Evolutionary conservation across 1,140 invertebrate genomes (phyloP), one percentile per base, ranked within the genome.

Genomic region (Drepana arcuata): DNA sequence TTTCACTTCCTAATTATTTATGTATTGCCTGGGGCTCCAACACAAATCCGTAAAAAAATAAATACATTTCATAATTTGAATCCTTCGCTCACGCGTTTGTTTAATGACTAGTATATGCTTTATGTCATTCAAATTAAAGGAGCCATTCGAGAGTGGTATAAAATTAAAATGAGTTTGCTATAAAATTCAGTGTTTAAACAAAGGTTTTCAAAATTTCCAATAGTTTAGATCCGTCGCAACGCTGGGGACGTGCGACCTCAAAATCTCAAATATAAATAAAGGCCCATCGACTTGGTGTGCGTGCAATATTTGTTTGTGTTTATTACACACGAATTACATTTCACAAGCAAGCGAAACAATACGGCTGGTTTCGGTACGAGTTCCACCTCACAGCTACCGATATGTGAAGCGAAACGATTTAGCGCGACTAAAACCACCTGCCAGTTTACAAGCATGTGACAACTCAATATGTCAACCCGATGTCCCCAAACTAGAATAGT

Each of bases 261-360:
- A 47, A 51, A 54, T 47, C 55, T 64, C 54, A 55, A 60, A 63
- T 75, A 64, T 67, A 68, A 70, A 66, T 70, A 68, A 71, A 47
- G 44, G 48, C 41, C 21, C 28, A 29, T 48, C 7, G 23, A 14
- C 16, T 48, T 34, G 45, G 41, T 34, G 37, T 59, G 61, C 60
- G 59, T 68, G 50, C 38, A 44, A 47, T 47, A 61, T 50, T 55
- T 64, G 53, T 59, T 49, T 56, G 52, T 66, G 54, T 61, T 58
- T 62, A 64, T 53, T 57, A 42, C 44, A 50, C 63, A 62, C 58
- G 61, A 62, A 58, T 62, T 53, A 61, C 67, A 64, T 60, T 64
- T 62, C 37, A 67, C 71, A 58, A 54, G 52, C 57, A 34, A 56
- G 41, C 44, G 57, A 68, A 61, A 79, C 74, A 79, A 79, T 79